These are phyloP conservation scores for Pristionchus arcanus DNA, from an alignment of 2,888 invertebrate genomes.

Conservation along the genomic window DNA sequence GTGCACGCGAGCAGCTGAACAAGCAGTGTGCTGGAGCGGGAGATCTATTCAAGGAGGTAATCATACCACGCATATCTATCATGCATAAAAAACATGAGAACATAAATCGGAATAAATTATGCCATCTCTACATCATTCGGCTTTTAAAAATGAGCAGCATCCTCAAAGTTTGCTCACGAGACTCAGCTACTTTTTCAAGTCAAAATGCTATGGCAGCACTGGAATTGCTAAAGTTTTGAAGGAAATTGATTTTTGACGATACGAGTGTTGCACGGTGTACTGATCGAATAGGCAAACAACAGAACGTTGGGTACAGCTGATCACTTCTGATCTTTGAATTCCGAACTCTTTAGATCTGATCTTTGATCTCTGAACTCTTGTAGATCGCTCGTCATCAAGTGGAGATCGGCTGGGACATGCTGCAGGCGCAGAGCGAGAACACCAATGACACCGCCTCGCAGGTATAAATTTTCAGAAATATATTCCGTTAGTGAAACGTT, in stretches of 20 bases:
- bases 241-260: background rate
- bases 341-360: background rate
- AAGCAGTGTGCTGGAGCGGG: conserved; percentile 56
- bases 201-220: too few relatives aligned
- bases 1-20: conserved; percentile 52
- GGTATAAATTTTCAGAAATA: background rate
- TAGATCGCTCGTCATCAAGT: conserved; percentile 54
- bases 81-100: too few relatives aligned
- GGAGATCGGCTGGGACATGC: conserved; percentile 49
- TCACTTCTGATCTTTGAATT: too few relatives aligned
- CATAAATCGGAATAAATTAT: too few relatives aligned
- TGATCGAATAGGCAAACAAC: too few relatives aligned
- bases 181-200: too few relatives aligned
- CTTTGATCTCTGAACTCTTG: background rate
- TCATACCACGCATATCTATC: too few relatives aligned
- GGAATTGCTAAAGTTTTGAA: too few relatives aligned
- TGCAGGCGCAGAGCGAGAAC: conserved; percentile 55
- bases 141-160: too few relatives aligned
- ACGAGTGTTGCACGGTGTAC: background rate
- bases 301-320: too few relatives aligned
- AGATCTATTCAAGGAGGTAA: conserved; percentile 56
- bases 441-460: conserved; percentile 48
- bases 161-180: too few relatives aligned
- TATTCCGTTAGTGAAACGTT: background rate
- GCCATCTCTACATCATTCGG: too few relatives aligned